Percentiles rank a stretch among this genome's conserved stretches.
phyloP scores from a whole-genome alignment of 2,113 vertebrate species.

The Menura novaehollandiae region DNA sequence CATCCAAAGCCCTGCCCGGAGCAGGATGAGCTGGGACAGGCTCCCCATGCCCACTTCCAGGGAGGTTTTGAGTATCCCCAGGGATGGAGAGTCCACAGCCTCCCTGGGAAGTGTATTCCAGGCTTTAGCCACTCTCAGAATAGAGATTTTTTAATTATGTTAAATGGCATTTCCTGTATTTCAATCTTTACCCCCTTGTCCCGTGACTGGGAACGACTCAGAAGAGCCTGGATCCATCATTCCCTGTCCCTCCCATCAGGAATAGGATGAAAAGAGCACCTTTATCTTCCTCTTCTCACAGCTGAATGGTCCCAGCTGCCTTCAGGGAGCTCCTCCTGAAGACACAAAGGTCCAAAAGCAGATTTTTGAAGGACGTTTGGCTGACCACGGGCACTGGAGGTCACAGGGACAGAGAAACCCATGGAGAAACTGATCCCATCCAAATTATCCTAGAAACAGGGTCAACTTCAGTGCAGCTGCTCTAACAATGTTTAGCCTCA shows the following conservation, averaged over 20 bases:
- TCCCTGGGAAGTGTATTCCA: neutral
- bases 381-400: too few relatives aligned
- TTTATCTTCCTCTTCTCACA: neutral
- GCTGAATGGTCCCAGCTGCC: neutral
- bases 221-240: neutral
- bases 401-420: neutral
- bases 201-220: neutral
- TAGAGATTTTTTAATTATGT: neutral
- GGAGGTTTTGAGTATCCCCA: neutral
- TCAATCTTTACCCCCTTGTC: neutral
- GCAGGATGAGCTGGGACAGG: neutral
- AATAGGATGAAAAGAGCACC: too few relatives aligned
- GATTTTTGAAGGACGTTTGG: neutral
- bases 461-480: neutral
- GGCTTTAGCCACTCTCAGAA: neutral
- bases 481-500: too few relatives aligned
- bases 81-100: neutral
- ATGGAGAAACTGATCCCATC: neutral
- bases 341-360: neutral
- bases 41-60: accelerated
- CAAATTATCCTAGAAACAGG: neutral
- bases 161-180: neutral
- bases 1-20: neutral
- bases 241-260: neutral
- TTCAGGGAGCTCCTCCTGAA: neutral